Evolutionary conservation across 2,888 invertebrate species (phyloP), one percentile per base, ranked within the genome.

Genomic region (Agelastica alni): DNA sequence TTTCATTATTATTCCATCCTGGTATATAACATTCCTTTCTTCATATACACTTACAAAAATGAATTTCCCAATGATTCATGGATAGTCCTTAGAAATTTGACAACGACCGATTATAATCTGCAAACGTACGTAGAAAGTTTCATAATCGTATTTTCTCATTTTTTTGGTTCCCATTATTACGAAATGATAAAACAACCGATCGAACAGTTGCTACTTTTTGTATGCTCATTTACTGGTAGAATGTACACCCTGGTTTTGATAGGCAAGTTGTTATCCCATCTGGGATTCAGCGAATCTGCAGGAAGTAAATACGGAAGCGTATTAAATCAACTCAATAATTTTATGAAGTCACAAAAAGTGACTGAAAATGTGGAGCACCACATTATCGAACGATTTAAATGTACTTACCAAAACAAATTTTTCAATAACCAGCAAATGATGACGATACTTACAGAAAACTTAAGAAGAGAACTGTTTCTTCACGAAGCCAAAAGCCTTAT

Each of bases 261-360:
- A 18, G 67, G 67, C 3, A 55, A 51, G n/a, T 39, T 68, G 5
- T 46, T 77, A 64, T 16, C 66, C 59, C 46, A 63, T 5, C 68
- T 70, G 39, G 67, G 67, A 4, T 53, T 65, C 3, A 60, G 68
- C 2, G 70, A 70, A 2, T 72, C 73, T 10, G 72, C 77, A 0
- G 72, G 76, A 51, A 66, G 73, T 5, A 76, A 77, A 54, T 78
- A 77, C 64, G 74, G 77, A 46, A 79, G 78, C 48, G 73, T 82
- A 13, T 77, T 80, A 63, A 75, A 78, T 45, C 80, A 80, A 66
- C 60, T 75, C 7, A 72, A 79, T 70, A 79, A 79, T 53, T 84
- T 81, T 62, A 80, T 81, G 75, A 69, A 68, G 3, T 77, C 79
- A 42, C 80, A 81, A 62, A 78, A 80, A 57, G 74, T 83, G 12